Evolutionary conservation across 2,113 vertebrate genomes (phyloP), one percentile per base, ranked within the genome.

Genomic region (Trichechus manatus): DNA sequence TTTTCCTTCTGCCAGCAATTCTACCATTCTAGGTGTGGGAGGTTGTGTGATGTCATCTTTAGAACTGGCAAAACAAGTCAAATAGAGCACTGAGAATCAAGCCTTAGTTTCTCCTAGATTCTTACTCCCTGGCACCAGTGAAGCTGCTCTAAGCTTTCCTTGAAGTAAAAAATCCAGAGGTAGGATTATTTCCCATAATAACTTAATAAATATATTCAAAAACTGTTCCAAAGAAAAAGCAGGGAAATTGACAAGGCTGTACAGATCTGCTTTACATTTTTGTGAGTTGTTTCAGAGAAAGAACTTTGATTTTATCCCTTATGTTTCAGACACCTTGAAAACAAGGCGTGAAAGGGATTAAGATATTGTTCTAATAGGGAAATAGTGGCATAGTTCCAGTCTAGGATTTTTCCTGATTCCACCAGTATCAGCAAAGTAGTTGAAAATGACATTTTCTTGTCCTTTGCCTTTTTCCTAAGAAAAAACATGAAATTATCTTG

Each of bases 81-180:
- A 64, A 50, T 92, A 80, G 63, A 63, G 11, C 33, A 23, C 15
- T 89, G 63, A 42, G 63, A 72, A 72, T 85, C 53, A 47, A 42
- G 77, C 63, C 87, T 70, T 79, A 50, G 22, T 93, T 89, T 63
- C 64, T 89, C 13, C 29, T 70, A 25, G 61, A 85, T 79, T 96
- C 47, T 94, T 87, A 42, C n/a, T 77, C 36, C 33, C 23, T 25
- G 59, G 50, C 36, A 33, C 33, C 29, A n/a, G 47, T 77, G 59
- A 91, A 42, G 50, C 42, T 70, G 4, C 47, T 87, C 3, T 61
- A 22, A 93, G 29, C 25, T 77, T 87, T 75, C 23, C 63, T 87
- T 70, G 1, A 77, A 94, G 31, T 77, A 68, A 92, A 92, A 92
- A 66, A 31, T 29, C 9, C 74, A 13, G 47, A 77, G 9, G 23